phyloP scores from a whole-genome alignment of 2,797 vertebrate species.

The Urocyon cinereoargenteus region DNA sequence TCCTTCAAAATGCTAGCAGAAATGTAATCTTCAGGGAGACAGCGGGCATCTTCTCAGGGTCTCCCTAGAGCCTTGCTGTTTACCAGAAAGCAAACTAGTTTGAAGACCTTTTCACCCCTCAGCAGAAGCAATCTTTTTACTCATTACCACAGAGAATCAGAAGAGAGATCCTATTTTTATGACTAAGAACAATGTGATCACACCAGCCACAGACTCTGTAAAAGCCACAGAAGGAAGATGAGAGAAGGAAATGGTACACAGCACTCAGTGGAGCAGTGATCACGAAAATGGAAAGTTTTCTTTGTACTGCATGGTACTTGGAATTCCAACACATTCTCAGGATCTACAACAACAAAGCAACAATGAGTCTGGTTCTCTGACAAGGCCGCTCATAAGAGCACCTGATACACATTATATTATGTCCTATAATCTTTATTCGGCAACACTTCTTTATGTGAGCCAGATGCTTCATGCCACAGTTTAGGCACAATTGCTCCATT shows the following conservation, averaged over 20 bases:
- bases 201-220: not conserved
- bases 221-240: not conserved
- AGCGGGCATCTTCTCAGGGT: not conserved
- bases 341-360: not conserved
- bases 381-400: not conserved
- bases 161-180: slow-evolving; percentile 32
- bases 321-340: not conserved
- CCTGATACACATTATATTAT: not conserved
- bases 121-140: slow-evolving; percentile 70
- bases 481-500: not conserved
- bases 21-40: slow-evolving; percentile 29
- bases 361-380: not conserved
- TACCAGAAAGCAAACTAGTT: slow-evolving; percentile 64
- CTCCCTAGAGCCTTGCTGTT: not conserved
- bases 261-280: not conserved
- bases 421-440: not conserved
- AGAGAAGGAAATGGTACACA: not conserved
- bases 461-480: not conserved
- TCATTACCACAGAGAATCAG: slow-evolving; percentile 52
- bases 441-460: not conserved
- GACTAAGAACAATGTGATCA: not conserved
- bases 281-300: not conserved
- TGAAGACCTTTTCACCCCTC: slow-evolving; percentile 53
- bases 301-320: not conserved
- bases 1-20: slow-evolving; percentile 41